Percentiles rank a stretch among this genome's conserved stretches.
Conservation (phyloP, 2,888 invertebrate genomes). For the Trichopoda pennipes region DNA sequence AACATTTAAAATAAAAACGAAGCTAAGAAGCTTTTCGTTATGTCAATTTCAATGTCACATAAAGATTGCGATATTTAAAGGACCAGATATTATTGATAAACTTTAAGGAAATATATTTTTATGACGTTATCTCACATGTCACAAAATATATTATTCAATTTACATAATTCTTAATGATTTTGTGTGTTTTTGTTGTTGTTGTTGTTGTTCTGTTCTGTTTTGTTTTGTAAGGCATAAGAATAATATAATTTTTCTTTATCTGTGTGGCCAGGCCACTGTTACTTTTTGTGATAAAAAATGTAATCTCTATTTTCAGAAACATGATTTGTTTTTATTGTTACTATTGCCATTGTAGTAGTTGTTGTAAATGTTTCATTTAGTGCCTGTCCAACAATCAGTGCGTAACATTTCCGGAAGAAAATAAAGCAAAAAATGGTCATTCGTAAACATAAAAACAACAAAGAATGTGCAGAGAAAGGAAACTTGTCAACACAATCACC, state of each 20-base stretch:
- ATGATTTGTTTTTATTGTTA: neutral
- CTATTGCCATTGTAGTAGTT: neutral
- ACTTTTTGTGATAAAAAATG: neutral
- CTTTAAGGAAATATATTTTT: no score
- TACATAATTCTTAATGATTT: no score
- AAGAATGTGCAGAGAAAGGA: slow-evolving; percentile 35
- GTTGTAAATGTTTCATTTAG: neutral
- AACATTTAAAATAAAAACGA: no score
- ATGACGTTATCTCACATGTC: no score
- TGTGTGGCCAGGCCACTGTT: neutral
- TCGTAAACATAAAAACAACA: slow-evolving; percentile 1
- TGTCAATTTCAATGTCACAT: no score
- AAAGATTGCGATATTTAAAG: no score
- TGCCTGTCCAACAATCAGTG: slow-evolving; percentile 53
- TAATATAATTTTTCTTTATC: neutral
- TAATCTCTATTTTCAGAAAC: neutral
- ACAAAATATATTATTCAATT: no score
- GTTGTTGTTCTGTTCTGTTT: no score
- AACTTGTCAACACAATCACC: slow-evolving; percentile 62
- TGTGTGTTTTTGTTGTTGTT: no score
- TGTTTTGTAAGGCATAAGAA: neutral
- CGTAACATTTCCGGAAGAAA: slow-evolving; percentile 57
- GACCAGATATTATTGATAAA: no score
- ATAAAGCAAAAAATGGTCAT: slow-evolving; percentile 31
- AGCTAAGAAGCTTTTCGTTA: no score